Conservation (phyloP, 2,888 invertebrate genomes). For the Antitype chi region DNA sequence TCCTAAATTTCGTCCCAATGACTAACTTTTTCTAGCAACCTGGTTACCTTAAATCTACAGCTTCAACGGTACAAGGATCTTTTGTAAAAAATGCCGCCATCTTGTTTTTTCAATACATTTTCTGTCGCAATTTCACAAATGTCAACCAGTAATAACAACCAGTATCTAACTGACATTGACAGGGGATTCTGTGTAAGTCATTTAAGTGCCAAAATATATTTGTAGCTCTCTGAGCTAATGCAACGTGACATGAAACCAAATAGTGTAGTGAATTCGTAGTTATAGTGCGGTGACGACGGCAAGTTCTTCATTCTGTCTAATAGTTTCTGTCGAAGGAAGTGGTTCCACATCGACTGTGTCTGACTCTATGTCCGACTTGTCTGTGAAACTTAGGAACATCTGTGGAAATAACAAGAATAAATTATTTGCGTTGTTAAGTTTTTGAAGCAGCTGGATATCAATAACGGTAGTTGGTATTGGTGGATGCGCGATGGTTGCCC, state of each 20-base stretch:
- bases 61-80: neutral
- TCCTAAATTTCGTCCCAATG: neutral
- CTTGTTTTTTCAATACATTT: neutral
- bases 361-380: slow-evolving; percentile 63
- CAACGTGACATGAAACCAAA: neutral
- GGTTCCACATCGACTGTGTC: slow-evolving; percentile 70
- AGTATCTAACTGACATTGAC: no score
- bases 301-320: slow-evolving; percentile 49
- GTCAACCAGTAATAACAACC: neutral
- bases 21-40: neutral
- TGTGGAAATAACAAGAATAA: slow-evolving; percentile 61
- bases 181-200: neutral
- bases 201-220: neutral
- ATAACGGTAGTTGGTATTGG: neutral
- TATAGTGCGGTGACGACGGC: slow-evolving; percentile 78
- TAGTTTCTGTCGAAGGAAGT: slow-evolving; percentile 53
- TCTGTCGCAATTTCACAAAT: neutral
- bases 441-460: no score
- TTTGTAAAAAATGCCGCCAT: neutral
- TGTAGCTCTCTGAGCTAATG: neutral
- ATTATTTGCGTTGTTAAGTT: neutral
- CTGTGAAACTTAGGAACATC: slow-evolving; percentile 86
- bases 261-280: neutral
- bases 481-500: no score
- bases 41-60: neutral